Percentiles rank a stretch among this genome's conserved stretches.
phyloP scores from a whole-genome alignment of 2,113 vertebrate genomes.

The Physeter macrocephalus region DNA sequence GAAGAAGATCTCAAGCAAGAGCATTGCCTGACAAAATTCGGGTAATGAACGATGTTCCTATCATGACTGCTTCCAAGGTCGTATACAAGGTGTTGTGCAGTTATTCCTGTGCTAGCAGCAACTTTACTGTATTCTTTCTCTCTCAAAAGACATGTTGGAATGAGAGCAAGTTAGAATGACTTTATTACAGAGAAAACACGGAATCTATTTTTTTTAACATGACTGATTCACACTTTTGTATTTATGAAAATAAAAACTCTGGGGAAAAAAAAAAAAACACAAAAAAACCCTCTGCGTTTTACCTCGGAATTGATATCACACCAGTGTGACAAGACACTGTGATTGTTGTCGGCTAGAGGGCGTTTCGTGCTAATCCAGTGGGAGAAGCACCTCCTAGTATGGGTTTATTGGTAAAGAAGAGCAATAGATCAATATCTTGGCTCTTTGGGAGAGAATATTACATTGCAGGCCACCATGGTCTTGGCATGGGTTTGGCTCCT shows the following conservation, averaged over 20 bases:
- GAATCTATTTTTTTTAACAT: neutral
- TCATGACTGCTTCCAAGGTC: neutral
- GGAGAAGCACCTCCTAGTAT: neutral
- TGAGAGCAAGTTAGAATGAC: neutral
- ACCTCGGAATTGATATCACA: neutral
- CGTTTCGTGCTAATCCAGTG: neutral
- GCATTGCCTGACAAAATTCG: neutral
- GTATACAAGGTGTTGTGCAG: neutral
- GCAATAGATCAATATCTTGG: neutral
- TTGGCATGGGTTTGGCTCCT: neutral
- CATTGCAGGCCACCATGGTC: neutral
- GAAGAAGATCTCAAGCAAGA: neutral
- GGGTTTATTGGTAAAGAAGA: neutral
- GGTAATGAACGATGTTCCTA: neutral
- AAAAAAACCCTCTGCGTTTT: neutral
- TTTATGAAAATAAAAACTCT: neutral
- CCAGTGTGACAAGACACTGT: neutral
- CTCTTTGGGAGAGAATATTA: neutral
- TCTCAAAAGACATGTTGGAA: neutral
- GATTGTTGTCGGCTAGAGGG: neutral
- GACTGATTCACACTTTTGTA: neutral
- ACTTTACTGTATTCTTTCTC: neutral
- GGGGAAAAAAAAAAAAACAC: neutral
- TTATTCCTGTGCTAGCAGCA: neutral
- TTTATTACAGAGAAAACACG: neutral